Evolutionary conservation across 2,888 invertebrate genomes (phyloP), one percentile per base, ranked within the genome.

Genomic region (Sialis lutaria): DNA sequence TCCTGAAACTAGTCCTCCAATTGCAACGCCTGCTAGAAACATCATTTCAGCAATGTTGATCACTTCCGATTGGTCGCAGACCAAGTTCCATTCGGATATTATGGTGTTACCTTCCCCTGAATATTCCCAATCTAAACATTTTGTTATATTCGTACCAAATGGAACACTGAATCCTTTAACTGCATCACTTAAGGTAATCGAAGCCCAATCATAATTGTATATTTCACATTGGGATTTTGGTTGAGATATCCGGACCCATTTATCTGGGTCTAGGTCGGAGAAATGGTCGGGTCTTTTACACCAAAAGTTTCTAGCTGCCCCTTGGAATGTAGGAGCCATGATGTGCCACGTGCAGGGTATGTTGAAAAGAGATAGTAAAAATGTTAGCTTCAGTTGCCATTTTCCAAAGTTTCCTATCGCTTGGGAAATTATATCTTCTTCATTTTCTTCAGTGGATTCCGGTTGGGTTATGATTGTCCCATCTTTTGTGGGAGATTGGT

Each of bases 311-410:
- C 75, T 71, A 51, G 73, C 69, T 54, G 74, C 74, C 44, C 79
- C 78, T 71, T 78, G 80, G 63, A 85, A 85, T 0, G 82, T 80
- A 37, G 82, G 77, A 45, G 79, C 73, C 62, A 80, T 81, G 58
- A 85, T 85, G 64, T 84, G 85, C 68, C 82, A 84, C 40, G 84
- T 85, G 64, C 83, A 83, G 2, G 84, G 84, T 55, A 85, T 74
- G 57, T 84, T 84, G 67, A 83, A 79, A 42, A 85, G 67, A 2
- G 84, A 80, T 51, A 85, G 64, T 41, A 84, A 66, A 57, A 84
- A 77, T 4, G 84, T 84, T 67, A 81, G 75, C 51, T 79, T 61
- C 50, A 82, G 67, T 64, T 85, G 85, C 84, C 84, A 85, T 53
- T 75, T 72, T 43, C 85, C 85, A 60, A 78, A 84, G 57, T 81